Base-by-base conservation (phyloP, 1,140 invertebrate species). In the Globodera ellingtonae region DNA sequence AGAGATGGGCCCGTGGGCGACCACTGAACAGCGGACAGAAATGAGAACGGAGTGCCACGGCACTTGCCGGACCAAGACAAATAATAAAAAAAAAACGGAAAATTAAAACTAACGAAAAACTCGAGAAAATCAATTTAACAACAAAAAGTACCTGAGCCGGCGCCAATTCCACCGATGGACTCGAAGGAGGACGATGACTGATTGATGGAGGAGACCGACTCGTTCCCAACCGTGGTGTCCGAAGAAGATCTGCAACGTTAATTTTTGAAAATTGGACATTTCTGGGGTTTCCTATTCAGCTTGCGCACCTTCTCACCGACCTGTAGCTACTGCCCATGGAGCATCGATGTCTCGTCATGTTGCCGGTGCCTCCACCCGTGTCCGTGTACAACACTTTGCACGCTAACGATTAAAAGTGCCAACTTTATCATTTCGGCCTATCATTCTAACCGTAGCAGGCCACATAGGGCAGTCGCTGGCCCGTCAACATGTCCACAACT, bases 321-420 rank as follows among this genome's bases (percentile, higher is more conserved):
- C 87, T 80, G 79, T 89, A 88, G 72, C 88, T 89, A 71, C 66
- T 73, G 66, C 87, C 87, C 21, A 88, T 65, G n/a, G 88, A 89
- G 72, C 87, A 88, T 10, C 81, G n/a, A 24, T 82, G 81, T 15
- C 81, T 18, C 24, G 81, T 82, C 81, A 82, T 82, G 52, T 82
- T 88, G 0, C 87, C 87, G 21, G 87, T 88, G 66, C 87, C 87
- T 10, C 87, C 87, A 3, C 88, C 87, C 47, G 88, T 88, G 72
- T 89, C 87, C 35, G 87, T 88, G 80, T 88, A 88, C 18, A 88
- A 80, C 21, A 88, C 88, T 79, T 89, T 88, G 69, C 87, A 88
- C 13, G 87, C 56, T 59, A 18, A n/a, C 35, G 18, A 59, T 59
- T 59, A 52, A 9, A 52, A 52, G 10, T 52, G 50, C 7, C 10